phyloP scores from a whole-genome alignment of 2,888 invertebrate species.

The Pyrgus malvae region DNA sequence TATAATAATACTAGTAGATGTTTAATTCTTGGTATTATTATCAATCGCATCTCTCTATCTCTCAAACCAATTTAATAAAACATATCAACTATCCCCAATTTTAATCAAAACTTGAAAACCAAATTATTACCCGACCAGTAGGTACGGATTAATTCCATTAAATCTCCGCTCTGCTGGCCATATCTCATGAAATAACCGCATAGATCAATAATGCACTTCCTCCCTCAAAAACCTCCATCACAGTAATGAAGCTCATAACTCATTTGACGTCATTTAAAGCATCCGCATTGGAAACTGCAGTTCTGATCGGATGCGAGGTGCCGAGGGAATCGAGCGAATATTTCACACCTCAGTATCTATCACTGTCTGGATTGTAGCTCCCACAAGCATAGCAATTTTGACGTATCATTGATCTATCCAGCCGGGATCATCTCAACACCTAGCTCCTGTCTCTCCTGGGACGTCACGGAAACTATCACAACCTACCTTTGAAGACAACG shows the following conservation, averaged over 20 bases:
- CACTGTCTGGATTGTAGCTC: constrained; percentile 68
- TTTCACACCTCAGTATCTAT: constrained; percentile 54
- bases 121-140: constrained; percentile 1
- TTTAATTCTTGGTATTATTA: too few species aligned
- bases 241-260: constrained; percentile 23
- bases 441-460: constrained; percentile 56
- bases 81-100: neutral
- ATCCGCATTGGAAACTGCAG: constrained; percentile 28
- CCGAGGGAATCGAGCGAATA: constrained; percentile 34
- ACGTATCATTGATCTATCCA: constrained; percentile 77
- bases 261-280: constrained; percentile 25
- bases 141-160: constrained; percentile 23
- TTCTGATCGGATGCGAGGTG: constrained; percentile 7
- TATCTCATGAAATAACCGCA: constrained; percentile 26
- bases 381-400: constrained; percentile 76
- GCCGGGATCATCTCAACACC: constrained; percentile 70
- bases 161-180: constrained; percentile 9
- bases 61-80: neutral
- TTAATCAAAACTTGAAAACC: constrained; percentile 11
- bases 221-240: constrained; percentile 26
- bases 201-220: constrained; percentile 27
- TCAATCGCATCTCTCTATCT: too few species aligned
- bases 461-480: constrained; percentile 47
- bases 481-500: constrained; percentile 36
- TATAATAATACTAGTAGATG: too few species aligned